Conservation (phyloP, 2,797 vertebrate species). For the Choloepus didactylus region DNA sequence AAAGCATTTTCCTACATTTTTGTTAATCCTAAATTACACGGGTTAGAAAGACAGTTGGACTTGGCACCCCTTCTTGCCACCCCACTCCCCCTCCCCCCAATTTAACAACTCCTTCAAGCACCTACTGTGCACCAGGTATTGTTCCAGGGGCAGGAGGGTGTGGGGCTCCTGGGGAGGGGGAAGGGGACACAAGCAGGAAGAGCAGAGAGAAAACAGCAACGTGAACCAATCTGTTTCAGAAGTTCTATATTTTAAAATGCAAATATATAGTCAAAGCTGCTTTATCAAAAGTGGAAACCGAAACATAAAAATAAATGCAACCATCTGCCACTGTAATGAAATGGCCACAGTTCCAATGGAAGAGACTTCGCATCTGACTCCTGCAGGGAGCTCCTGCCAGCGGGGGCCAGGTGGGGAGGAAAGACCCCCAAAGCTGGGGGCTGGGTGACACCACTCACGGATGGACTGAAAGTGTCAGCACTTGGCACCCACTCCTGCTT, state of each 20-base stretch:
- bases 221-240: not conserved
- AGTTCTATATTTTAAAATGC: not conserved
- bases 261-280: not conserved
- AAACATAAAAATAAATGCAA: conserved; percentile 8
- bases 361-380: not conserved
- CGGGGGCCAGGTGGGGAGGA: not conserved
- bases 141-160: not conserved
- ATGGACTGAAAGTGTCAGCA: not conserved
- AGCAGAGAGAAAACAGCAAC: not conserved
- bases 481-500: not conserved
- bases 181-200: not conserved
- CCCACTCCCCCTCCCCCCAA: not conserved
- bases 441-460: not conserved
- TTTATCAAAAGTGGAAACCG: conserved; percentile 43
- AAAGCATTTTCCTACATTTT: not conserved
- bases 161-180: not conserved
- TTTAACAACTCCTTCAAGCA: not conserved
- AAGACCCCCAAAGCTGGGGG: not conserved
- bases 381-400: not conserved
- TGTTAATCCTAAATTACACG: not conserved
- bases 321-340: not conserved
- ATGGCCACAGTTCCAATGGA: not conserved
- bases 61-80: not conserved
- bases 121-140: not conserved
- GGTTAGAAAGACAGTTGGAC: not conserved